A percentile compares a stretch with the other conserved stretches of the same genome.
phyloP scores from a whole-genome alignment of 2,797 vertebrate genomes.

The Eupleurogrammus muticus region DNA sequence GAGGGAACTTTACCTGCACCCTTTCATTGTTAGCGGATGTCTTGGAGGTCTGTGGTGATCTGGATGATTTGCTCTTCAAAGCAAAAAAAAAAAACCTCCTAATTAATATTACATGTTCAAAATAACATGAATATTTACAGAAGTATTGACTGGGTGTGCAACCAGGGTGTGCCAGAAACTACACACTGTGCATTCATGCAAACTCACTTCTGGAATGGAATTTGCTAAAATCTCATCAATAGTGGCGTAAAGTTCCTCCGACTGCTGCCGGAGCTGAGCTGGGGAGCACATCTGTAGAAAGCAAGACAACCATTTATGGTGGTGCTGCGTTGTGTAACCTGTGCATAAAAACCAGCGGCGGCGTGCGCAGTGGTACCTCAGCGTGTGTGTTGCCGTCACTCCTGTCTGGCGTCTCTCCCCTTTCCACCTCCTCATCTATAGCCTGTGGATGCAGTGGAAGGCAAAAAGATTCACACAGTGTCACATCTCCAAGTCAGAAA shows the following conservation, averaged over 20 bases:
- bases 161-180: no score
- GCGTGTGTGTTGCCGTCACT: constrained; percentile 78
- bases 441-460: constrained; percentile 67
- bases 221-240: constrained; percentile 93
- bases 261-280: constrained; percentile 92
- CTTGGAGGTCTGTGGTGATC: constrained; percentile 76
- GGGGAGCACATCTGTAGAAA: constrained; percentile 91
- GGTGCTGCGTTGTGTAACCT: not conserved
- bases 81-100: not conserved
- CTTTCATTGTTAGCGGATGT: constrained; percentile 61
- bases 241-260: constrained; percentile 92
- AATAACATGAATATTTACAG: not conserved
- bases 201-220: constrained; percentile 86
- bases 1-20: constrained; percentile 80
- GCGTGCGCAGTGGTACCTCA: constrained; percentile 81
- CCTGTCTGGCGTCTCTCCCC: constrained; percentile 67
- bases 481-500: not conserved
- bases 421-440: constrained; percentile 84
- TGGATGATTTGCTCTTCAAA: constrained; percentile 78
- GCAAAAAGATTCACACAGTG: constrained; percentile 7
- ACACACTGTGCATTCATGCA: no score
- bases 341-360: not conserved
- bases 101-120: constrained; percentile 2
- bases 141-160: not conserved
- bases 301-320: not conserved